Conservation (phyloP, 2,113 vertebrate genomes). For the Uropsilus gracilis region DNA sequence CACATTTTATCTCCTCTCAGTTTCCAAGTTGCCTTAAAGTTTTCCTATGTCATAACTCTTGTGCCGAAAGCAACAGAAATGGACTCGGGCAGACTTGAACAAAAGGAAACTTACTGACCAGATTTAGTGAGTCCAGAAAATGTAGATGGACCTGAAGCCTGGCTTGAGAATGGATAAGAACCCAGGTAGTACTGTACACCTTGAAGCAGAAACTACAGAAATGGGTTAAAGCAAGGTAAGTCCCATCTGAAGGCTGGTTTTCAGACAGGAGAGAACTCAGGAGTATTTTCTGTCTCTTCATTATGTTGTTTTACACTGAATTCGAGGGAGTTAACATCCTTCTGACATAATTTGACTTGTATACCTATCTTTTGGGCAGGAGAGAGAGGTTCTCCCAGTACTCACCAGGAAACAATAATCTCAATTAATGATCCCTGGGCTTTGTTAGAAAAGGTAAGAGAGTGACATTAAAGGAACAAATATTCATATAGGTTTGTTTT, state of each 20-base stretch:
- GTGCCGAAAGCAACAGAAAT: conserved; percentile 12
- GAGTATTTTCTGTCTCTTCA: background rate
- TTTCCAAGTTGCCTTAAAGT: conserved; percentile 49
- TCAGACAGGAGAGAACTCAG: background rate
- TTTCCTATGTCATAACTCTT: conserved; percentile 26
- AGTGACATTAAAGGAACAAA: background rate
- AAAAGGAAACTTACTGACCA: conserved; percentile 23
- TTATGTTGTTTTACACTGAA: background rate
- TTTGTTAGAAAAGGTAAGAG: background rate
- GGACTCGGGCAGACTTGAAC: background rate
- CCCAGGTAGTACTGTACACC: background rate
- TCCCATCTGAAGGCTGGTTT: background rate
- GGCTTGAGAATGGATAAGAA: background rate
- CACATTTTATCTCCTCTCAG: conserved; percentile 32
- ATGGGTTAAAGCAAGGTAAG: background rate
- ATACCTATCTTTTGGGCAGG: background rate
- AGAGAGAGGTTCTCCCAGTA: background rate
- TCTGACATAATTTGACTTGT: background rate
- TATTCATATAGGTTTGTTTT: background rate
- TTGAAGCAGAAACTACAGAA: background rate
- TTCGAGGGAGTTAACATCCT: background rate
- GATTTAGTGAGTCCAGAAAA: background rate
- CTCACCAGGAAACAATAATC: background rate
- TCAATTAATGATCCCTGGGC: background rate
- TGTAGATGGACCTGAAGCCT: background rate